phyloP scores from a whole-genome alignment of 2,113 vertebrate genomes.

The Mixornis gularis region DNA sequence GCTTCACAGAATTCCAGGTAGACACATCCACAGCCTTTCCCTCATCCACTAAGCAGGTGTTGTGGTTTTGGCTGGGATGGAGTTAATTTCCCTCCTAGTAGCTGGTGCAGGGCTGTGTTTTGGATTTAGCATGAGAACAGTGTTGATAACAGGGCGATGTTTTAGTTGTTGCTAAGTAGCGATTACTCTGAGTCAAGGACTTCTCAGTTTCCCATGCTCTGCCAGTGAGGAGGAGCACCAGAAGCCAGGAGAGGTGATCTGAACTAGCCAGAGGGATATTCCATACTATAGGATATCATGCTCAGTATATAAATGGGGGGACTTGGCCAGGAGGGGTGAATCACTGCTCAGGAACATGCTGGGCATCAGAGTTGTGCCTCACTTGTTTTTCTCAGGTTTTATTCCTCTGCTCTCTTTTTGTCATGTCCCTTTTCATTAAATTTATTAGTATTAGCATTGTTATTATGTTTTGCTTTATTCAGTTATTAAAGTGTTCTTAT shows the following conservation, averaged over 20 bases:
- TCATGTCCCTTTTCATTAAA: not conserved
- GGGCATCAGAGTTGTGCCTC: not conserved
- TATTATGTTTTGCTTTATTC: not conserved
- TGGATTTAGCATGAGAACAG: not conserved
- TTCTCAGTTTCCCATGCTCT: not conserved
- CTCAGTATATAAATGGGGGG: not conserved
- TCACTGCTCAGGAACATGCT: not conserved
- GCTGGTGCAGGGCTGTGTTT: not conserved
- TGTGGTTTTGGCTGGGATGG: not conserved
- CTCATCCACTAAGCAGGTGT: not conserved
- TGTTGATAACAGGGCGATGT: not conserved
- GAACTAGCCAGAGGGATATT: not conserved
- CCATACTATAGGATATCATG: not conserved
- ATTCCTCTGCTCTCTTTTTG: not conserved
- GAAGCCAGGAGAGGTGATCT: not conserved
- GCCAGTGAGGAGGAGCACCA: not conserved
- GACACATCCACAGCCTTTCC: not conserved
- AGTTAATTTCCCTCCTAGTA: not conserved
- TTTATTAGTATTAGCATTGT: not conserved
- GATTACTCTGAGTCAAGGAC: not conserved
- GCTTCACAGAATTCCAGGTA: not conserved
- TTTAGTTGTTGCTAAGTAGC: slow-evolving; percentile 17
- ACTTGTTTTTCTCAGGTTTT: not conserved
- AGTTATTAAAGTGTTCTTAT: not conserved
- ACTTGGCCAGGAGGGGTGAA: not conserved